phyloP scores from a whole-genome alignment of 2,797 vertebrate species.

The Uromys caudimaculatus region DNA sequence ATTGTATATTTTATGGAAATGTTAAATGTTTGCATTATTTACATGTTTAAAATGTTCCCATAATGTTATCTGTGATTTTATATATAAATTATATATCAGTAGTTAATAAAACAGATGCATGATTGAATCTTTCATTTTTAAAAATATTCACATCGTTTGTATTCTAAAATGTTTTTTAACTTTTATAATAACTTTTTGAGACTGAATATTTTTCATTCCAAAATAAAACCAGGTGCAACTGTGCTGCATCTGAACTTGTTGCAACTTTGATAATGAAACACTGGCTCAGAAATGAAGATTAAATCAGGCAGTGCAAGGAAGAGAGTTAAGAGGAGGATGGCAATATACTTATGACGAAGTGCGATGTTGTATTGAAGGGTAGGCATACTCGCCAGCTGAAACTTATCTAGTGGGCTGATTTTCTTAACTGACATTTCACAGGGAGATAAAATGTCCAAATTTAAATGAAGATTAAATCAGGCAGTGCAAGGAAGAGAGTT shows the following conservation, averaged over 20 bases:
- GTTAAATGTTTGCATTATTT: slow-evolving; percentile 33
- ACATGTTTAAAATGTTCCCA: neutral
- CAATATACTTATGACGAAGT: neutral
- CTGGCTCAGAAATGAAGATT: neutral
- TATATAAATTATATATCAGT: neutral
- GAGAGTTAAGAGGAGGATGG: neutral
- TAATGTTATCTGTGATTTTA: neutral
- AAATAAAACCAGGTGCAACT: neutral
- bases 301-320: neutral
- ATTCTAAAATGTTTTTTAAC: neutral
- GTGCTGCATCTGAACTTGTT: neutral
- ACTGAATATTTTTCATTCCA: neutral
- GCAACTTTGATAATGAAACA: neutral
- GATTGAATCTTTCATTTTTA: neutral
- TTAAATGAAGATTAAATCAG: slow-evolving; percentile 7
- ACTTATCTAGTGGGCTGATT: neutral
- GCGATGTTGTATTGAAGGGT: neutral
- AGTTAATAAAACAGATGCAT: slow-evolving; percentile 14
- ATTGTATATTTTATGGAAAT: neutral
- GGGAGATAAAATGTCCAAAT: neutral
- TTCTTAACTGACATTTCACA: neutral
- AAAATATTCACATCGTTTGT: neutral
- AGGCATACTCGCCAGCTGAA: neutral
- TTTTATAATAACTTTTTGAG: slow-evolving; percentile 1
- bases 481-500: no score